These are phyloP conservation scores for Apodemus agrarius DNA, from an alignment of 2,797 vertebrate species.

Conservation along the genomic window DNA sequence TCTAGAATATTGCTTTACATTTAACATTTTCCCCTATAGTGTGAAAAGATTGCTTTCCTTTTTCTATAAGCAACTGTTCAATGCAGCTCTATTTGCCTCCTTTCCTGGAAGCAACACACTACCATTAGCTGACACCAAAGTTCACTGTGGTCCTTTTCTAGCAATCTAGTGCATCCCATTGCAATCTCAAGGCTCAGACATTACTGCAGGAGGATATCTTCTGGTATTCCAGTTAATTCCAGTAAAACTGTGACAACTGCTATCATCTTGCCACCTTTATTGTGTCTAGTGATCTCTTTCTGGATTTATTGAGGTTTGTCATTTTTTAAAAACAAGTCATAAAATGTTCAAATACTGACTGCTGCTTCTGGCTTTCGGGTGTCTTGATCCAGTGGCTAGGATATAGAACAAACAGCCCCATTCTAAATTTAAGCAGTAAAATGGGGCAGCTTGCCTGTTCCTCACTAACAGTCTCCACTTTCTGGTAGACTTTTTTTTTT, in stretches of 20 bases:
- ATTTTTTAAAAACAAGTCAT: background rate
- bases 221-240: background rate
- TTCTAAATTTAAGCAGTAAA: background rate
- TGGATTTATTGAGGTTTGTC: background rate
- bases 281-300: background rate
- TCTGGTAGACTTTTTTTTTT: background rate
- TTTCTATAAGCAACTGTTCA: background rate
- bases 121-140: background rate
- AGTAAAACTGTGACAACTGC: background rate
- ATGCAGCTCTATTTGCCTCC: background rate
- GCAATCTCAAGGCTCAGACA: background rate
- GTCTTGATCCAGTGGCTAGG: background rate
- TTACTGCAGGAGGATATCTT: background rate
- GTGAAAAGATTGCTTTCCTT: background rate
- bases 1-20: background rate
- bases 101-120: background rate
- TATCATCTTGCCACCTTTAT: background rate
- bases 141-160: background rate
- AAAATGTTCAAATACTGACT: background rate
- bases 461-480: background rate
- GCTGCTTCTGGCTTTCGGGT: background rate
- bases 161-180: background rate
- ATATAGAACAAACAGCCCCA: background rate
- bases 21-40: background rate
- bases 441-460: background rate